phyloP scores from a whole-genome alignment of 1,140 invertebrate species.

The Nebria ingens region DNA sequence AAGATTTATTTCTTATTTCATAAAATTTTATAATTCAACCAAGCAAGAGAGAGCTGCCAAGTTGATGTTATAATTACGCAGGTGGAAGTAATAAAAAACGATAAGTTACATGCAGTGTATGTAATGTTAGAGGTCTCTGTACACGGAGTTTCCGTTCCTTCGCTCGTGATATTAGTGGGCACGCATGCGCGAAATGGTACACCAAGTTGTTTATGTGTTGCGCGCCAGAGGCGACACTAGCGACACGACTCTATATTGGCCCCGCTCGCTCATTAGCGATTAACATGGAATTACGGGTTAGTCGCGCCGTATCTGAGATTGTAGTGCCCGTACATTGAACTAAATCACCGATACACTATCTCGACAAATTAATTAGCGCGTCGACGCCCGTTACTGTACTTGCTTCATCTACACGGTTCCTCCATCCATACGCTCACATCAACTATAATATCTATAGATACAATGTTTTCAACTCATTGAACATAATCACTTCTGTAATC shows the following conservation, averaged over 20 bases:
- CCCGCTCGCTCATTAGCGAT: not conserved
- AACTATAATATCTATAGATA: not conserved
- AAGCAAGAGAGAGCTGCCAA: slow-evolving; percentile 2
- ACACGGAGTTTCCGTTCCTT: too few species aligned
- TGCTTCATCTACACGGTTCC: too few species aligned
- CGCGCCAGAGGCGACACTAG: not conserved
- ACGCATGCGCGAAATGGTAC: not conserved
- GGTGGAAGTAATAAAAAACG: slow-evolving; percentile 6
- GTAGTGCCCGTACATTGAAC: not conserved
- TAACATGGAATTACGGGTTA: not conserved
- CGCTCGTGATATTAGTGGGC: too few species aligned
- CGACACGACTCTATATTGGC: not conserved
- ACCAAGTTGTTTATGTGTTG: not conserved
- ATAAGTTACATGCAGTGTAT: not conserved
- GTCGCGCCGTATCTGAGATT: not conserved
- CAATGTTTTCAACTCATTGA: not conserved
- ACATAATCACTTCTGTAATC: not conserved
- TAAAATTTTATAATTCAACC: slow-evolving; percentile 8
- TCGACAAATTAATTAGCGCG: slow-evolving; percentile 6
- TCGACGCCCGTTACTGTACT: slow-evolving; percentile 1
- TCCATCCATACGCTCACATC: not conserved
- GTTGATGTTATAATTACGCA: slow-evolving; percentile 8
- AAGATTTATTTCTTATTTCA: slow-evolving; percentile 10
- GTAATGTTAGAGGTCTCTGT: too few species aligned
- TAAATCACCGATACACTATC: slow-evolving; percentile 6